These are phyloP conservation scores for Pissodes strobi DNA, from an alignment of 1,140 invertebrate genomes.

Conservation along the genomic window DNA sequence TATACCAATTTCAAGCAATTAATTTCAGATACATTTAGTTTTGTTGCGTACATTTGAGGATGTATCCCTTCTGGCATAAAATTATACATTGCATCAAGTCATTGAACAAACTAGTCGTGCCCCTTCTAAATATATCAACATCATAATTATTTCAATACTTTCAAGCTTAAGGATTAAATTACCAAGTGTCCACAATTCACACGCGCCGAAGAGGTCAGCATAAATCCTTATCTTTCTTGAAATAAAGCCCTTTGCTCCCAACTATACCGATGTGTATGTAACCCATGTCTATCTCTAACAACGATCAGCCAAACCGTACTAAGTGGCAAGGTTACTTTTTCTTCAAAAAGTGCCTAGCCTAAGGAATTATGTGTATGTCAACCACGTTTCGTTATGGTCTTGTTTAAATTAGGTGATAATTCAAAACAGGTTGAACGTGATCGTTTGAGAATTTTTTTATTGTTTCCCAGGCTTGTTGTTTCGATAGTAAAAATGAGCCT, in stretches of 20 bases:
- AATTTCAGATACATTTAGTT: too few species aligned
- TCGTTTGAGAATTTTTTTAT: slow-evolving; percentile 22
- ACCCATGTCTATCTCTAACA: not conserved
- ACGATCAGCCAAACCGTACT: not conserved
- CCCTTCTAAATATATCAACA: too few species aligned
- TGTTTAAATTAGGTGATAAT: slow-evolving; percentile 25
- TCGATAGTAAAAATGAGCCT: slow-evolving; percentile 11
- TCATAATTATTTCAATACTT: too few species aligned
- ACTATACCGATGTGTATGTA: not conserved
- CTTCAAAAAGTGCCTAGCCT: not conserved
- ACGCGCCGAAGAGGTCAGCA: too few species aligned
- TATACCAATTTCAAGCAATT: too few species aligned
- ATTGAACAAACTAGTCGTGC: too few species aligned
- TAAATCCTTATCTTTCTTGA: too few species aligned
- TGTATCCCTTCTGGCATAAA: too few species aligned
- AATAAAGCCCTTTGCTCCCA: slow-evolving; percentile 4
- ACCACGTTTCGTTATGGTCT: slow-evolving; percentile 15
- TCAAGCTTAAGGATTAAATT: too few species aligned
- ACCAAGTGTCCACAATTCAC: too few species aligned
- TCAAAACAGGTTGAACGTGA: slow-evolving; percentile 23
- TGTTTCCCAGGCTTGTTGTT: slow-evolving; percentile 21
- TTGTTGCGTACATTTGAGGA: too few species aligned
- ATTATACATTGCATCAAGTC: too few species aligned
- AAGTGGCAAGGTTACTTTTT: not conserved
- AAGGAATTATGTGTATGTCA: slow-evolving; percentile 8